Conservation (phyloP, 1,140 invertebrate species). For the Lanistes nyassanus region DNA sequence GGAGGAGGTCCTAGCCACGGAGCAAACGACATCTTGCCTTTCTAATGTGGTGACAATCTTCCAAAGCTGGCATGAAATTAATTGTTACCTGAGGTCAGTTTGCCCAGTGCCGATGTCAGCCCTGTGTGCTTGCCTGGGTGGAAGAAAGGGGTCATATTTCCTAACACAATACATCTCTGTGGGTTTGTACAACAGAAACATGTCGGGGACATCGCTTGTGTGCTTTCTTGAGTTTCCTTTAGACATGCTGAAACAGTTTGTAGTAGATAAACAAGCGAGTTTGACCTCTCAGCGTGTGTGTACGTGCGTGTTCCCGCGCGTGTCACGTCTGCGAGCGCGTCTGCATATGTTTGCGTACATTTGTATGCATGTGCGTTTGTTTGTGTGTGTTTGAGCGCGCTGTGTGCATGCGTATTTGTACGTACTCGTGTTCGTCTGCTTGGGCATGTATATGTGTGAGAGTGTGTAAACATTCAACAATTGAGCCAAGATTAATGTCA, state of each 20-base stretch:
- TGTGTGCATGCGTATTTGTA: slow-evolving; percentile 8
- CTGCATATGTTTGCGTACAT: slow-evolving; percentile 4
- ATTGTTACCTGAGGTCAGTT: not conserved
- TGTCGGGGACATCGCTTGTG: not conserved
- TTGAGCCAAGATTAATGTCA: too few species aligned
- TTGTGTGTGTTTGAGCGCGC: not conserved
- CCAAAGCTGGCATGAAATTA: not conserved
- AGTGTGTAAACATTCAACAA: not conserved
- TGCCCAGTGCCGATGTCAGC: not conserved
- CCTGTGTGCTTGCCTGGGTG: not conserved
- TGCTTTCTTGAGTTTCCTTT: not conserved
- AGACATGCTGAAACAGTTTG: not conserved
- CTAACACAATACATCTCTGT: not conserved
- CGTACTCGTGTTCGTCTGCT: not conserved
- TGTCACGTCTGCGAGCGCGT: too few species aligned
- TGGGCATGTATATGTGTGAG: slow-evolving; percentile 12
- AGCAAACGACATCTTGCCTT: not conserved
- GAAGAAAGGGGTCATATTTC: not conserved
- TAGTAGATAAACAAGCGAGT: not conserved
- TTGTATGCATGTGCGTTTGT: slow-evolving; percentile 1
- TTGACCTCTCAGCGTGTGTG: not conserved
- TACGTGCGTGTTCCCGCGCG: too few species aligned
- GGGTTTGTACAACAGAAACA: not conserved
- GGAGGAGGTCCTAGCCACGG: not conserved
- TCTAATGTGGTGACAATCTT: not conserved